Percentiles rank a stretch among this genome's conserved stretches.
These are phyloP conservation scores for Labeo rohita DNA, from an alignment of 2,113 vertebrate species.

Conservation along the genomic window DNA sequence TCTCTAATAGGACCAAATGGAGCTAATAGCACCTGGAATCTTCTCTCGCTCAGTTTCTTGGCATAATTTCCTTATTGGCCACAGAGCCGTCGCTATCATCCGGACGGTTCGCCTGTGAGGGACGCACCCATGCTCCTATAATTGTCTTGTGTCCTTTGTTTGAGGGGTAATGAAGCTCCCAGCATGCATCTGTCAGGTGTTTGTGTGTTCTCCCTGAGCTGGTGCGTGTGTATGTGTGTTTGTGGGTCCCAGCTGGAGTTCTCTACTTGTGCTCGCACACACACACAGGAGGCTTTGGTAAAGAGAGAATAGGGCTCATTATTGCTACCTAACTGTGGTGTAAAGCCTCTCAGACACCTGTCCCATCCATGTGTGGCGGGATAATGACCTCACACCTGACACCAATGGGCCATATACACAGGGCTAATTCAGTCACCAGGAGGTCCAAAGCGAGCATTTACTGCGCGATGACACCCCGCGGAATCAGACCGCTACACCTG, in stretches of 20 bases:
- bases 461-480: constrained; percentile 70
- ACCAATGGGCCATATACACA: constrained; percentile 82
- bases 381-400: constrained; percentile 92
- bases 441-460: constrained; percentile 73
- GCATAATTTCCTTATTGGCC: background rate
- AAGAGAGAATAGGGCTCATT: constrained; percentile 79
- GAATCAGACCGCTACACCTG: constrained; percentile 73
- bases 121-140: constrained; percentile 76
- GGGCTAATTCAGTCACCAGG: constrained; percentile 87
- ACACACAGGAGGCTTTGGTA: constrained; percentile 74
- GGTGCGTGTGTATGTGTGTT: constrained; percentile 75
- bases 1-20: background rate
- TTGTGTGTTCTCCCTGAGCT: constrained; percentile 86
- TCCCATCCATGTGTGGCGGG: constrained; percentile 85
- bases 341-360: constrained; percentile 87
- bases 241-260: constrained; percentile 89
- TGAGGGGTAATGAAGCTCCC: constrained; percentile 91
- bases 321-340: constrained; percentile 94
- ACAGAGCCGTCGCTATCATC: constrained; percentile 6
- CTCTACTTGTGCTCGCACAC: constrained; percentile 63
- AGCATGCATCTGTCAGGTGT: constrained; percentile 92
- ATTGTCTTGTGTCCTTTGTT: constrained; percentile 90
- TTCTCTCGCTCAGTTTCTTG: background rate
- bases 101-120: constrained; percentile 27
- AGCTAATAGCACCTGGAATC: constrained; percentile 9